These are phyloP conservation scores for Scaptomyza polygonia DNA, from an alignment of 2,888 invertebrate species.

Conservation along the genomic window DNA sequence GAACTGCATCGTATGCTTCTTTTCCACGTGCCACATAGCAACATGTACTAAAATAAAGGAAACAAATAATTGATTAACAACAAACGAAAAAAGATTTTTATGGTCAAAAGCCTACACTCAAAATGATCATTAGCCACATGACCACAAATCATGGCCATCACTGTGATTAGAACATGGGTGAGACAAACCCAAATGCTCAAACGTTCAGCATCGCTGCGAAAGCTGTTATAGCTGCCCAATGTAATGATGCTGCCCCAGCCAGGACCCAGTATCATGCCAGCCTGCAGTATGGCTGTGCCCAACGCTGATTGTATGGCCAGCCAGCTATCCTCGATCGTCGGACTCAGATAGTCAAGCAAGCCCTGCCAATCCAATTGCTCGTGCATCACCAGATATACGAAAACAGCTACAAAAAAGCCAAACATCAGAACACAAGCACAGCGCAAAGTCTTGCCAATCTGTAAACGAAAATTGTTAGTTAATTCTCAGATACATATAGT, in stretches of 20 bases:
- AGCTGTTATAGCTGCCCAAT: constrained; percentile 92
- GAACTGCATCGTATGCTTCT: constrained; percentile 80
- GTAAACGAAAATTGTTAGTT: background rate
- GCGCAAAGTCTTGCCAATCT: constrained; percentile 82
- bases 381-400: constrained; percentile 70
- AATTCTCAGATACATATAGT: too few species aligned
- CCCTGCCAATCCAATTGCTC: constrained; percentile 54
- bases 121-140: constrained; percentile 82
- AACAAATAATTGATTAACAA: background rate
- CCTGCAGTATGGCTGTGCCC: constrained; percentile 69
- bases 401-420: constrained; percentile 71
- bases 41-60: constrained; percentile 70
- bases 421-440: constrained; percentile 78
- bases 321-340: constrained; percentile 58
- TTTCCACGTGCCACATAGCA: constrained; percentile 74
- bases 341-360: constrained; percentile 59
- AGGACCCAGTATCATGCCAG: constrained; percentile 91
- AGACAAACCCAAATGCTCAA: constrained; percentile 77
- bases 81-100: background rate
- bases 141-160: constrained; percentile 75
- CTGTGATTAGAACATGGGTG: constrained; percentile 73
- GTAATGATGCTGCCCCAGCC: constrained; percentile 93
- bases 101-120: constrained; percentile 60
- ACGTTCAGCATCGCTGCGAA: constrained; percentile 88
- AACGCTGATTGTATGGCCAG: constrained; percentile 38